Evolutionary conservation across 1,140 invertebrate genomes (phyloP).

Genomic region (Procambarus virginalis): DNA sequence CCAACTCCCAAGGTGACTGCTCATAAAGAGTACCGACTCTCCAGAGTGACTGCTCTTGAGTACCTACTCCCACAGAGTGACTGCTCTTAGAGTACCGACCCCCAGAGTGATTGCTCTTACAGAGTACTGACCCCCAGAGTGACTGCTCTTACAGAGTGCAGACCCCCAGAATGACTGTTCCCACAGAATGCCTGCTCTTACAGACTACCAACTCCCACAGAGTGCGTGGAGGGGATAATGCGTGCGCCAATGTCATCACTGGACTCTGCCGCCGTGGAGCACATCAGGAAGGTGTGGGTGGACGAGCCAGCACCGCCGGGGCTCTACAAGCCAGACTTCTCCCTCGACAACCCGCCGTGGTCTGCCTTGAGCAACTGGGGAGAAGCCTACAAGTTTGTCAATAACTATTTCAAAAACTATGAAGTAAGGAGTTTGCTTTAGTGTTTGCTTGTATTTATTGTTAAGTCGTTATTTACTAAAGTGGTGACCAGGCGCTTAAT

Average conservation of each 20-base stretch:
- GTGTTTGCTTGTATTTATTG: too few relatives aligned
- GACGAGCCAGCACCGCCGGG: conserved; percentile 42
- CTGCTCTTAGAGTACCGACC: too few relatives aligned
- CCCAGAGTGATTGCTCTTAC: too few relatives aligned
- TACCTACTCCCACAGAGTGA: too few relatives aligned
- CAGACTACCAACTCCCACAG: not conserved
- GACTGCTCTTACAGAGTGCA: not conserved
- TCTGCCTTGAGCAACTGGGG: conserved; percentile 38
- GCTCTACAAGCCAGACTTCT: conserved; percentile 43
- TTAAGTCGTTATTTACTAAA: too few relatives aligned
- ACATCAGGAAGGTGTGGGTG: conserved; percentile 50
- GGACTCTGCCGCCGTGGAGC: conserved; percentile 30
- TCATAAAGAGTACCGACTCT: too few relatives aligned
- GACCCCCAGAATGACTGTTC: too few relatives aligned
- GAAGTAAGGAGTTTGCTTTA: conserved; percentile 19
- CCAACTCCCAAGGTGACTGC: too few relatives aligned
- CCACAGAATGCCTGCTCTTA: too few relatives aligned
- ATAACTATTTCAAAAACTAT: conserved; percentile 58
- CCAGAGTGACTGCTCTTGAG: too few relatives aligned
- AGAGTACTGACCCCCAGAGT: too few relatives aligned
- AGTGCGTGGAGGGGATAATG: conserved; percentile 25
- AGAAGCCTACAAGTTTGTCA: conserved; percentile 56
- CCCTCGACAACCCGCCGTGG: conserved; percentile 60
- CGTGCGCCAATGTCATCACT: not conserved
- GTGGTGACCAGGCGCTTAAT: too few relatives aligned